Conservation (phyloP, 2,888 invertebrate species). For the Latheticus oryzae region DNA sequence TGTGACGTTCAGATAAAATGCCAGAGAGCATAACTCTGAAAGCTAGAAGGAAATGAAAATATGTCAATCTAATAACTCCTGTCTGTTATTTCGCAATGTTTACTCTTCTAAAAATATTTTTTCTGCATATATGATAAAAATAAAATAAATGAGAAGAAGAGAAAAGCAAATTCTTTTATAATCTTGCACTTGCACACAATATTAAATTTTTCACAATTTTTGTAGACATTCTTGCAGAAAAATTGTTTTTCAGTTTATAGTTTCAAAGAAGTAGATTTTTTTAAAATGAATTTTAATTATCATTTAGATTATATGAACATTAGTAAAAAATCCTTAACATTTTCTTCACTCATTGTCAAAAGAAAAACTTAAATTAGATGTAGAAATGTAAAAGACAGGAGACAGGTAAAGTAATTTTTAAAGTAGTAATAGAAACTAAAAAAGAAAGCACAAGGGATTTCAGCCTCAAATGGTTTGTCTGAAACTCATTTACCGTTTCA, state of each 20-base stretch:
- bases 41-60: slow-evolving; percentile 17
- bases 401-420: slow-evolving; percentile 25
- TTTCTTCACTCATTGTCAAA: no score
- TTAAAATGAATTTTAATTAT: no score
- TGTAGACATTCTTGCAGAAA: no score
- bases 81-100: slow-evolving; percentile 22
- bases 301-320: no score
- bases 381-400: not conserved
- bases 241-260: no score
- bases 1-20: not conserved
- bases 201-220: no score
- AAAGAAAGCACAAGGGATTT: slow-evolving; percentile 11
- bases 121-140: slow-evolving; percentile 3
- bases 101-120: slow-evolving; percentile 17
- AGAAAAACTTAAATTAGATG: no score
- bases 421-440: slow-evolving; percentile 9
- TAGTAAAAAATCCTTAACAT: no score
- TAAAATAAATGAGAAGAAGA: no score
- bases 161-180: no score
- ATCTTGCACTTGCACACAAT: no score
- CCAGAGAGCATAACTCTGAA: not conserved
- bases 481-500: slow-evolving; percentile 12
- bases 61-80: slow-evolving; percentile 23
- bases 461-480: slow-evolving; percentile 3
- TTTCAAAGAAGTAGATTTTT: no score